phyloP scores from a whole-genome alignment of 2,797 vertebrate genomes.

The Takifugu rubripes region DNA sequence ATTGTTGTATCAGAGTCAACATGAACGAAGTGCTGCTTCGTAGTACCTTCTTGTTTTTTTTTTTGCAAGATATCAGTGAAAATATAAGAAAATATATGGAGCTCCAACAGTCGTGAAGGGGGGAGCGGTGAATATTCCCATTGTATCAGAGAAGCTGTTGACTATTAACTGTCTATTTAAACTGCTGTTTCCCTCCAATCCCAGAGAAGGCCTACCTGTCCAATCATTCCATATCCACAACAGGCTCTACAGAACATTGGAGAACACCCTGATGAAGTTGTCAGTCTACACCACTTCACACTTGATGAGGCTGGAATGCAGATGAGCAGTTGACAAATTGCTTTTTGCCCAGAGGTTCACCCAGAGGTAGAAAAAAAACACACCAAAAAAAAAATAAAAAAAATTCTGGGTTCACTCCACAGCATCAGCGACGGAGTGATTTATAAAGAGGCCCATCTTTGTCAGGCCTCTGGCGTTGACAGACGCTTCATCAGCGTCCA shows the following conservation, averaged over 20 bases:
- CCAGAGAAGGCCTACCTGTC: conserved; percentile 14
- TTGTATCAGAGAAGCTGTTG: background rate
- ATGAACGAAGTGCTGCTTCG: conserved; percentile 12
- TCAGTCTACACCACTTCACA: conserved; percentile 48
- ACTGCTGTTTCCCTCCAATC: conserved; percentile 2
- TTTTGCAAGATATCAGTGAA: conserved; percentile 22
- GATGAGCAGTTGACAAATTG: conserved; percentile 71
- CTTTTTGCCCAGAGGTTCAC: conserved; percentile 63
- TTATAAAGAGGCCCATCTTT: conserved; percentile 65
- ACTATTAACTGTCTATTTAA: conserved; percentile 34
- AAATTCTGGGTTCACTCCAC: conserved; percentile 28
- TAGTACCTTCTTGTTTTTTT: conserved; percentile 25
- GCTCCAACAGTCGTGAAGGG: background rate
- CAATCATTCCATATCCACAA: conserved; percentile 18
- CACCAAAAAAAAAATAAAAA: conserved; percentile 20
- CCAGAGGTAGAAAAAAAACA: conserved; percentile 53
- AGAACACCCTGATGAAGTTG: conserved; percentile 56
- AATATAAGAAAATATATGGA: conserved; percentile 18
- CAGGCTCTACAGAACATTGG: conserved; percentile 12
- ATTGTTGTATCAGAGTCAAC: conserved; percentile 15
- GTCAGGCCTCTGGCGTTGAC: conserved; percentile 52
- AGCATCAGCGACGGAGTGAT: conserved; percentile 38
- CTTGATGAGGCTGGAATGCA: conserved; percentile 65
- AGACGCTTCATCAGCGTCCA: conserved; percentile 64
- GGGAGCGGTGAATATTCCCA: conserved; percentile 28